Conservation (phyloP, 1,140 invertebrate genomes). For the Leptinotarsa texana region DNA sequence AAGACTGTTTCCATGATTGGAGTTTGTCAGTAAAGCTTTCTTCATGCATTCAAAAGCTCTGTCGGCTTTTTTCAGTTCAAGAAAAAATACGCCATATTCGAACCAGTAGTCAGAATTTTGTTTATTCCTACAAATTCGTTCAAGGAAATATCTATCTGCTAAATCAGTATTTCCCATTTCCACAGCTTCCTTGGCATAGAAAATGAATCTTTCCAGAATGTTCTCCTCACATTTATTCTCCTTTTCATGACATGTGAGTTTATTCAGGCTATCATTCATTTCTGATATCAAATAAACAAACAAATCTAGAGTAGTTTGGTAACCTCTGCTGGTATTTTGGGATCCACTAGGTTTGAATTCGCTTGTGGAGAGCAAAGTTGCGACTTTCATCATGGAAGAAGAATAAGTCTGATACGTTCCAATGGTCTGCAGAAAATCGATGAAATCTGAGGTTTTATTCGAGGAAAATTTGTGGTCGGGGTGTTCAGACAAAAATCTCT, state of each 20-base stretch:
- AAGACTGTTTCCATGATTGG: slow-evolving; percentile 37
- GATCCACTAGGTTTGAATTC: slow-evolving; percentile 35
- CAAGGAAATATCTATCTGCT: slow-evolving; percentile 22
- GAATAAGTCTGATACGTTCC: slow-evolving; percentile 44
- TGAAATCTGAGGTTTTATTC: slow-evolving; percentile 29
- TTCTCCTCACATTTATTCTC: neutral
- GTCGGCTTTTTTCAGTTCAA: slow-evolving; percentile 37
- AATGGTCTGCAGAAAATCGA: slow-evolving; percentile 37
- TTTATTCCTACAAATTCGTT: slow-evolving; percentile 4
- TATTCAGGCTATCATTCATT: slow-evolving; percentile 43
- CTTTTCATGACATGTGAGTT: slow-evolving; percentile 25
- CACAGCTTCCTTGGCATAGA: slow-evolving; percentile 43
- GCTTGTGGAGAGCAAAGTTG: slow-evolving; percentile 33
- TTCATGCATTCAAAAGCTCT: slow-evolving; percentile 45
- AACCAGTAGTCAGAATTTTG: slow-evolving; percentile 44
- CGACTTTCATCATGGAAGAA: slow-evolving; percentile 34
- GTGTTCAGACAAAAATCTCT: neutral
- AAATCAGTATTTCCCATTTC: slow-evolving; percentile 33
- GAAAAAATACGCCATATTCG: slow-evolving; percentile 46
- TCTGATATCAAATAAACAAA: slow-evolving; percentile 39
- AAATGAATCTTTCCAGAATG: slow-evolving; percentile 9
- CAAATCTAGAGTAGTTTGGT: slow-evolving; percentile 40
- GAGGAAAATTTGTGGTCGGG: slow-evolving; percentile 22
- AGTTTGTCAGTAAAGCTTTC: slow-evolving; percentile 38
- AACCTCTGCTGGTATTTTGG: slow-evolving; percentile 27